phyloP scores from a whole-genome alignment of 2,797 vertebrate genomes.

The Passerculus sandwichensis region DNA sequence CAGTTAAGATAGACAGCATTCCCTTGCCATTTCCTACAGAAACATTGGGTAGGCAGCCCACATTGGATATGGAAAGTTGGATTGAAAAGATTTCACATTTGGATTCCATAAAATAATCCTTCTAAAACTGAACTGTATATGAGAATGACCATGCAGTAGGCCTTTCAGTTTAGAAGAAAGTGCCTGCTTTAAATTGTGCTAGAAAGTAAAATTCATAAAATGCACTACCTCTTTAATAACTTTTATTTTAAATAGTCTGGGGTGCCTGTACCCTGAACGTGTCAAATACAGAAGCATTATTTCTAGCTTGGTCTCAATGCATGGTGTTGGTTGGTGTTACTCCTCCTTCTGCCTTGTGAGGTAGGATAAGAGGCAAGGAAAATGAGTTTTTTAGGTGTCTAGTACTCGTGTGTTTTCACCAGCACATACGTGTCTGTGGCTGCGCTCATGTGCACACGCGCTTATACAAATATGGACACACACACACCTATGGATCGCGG shows the following conservation, averaged over 20 bases:
- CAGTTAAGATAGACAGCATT: neutral
- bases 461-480: neutral
- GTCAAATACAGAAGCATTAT: neutral
- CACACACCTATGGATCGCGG: neutral
- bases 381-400: neutral
- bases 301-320: accelerated
- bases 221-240: neutral
- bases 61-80: neutral
- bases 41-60: neutral
- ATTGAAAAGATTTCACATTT: neutral
- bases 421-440: neutral
- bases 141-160: neutral
- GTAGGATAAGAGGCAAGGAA: neutral
- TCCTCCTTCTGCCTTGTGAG: neutral
- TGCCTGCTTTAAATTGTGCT: neutral
- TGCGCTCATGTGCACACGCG: neutral
- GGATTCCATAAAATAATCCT: neutral
- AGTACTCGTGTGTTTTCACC: neutral
- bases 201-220: neutral
- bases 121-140: neutral
- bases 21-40: neutral
- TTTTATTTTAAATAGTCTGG: neutral
- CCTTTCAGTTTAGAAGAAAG: neutral
- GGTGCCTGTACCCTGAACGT: neutral
- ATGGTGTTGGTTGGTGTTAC: neutral